Conservation (phyloP, 2,888 invertebrate genomes). For the Cerceris rybyensis region DNA sequence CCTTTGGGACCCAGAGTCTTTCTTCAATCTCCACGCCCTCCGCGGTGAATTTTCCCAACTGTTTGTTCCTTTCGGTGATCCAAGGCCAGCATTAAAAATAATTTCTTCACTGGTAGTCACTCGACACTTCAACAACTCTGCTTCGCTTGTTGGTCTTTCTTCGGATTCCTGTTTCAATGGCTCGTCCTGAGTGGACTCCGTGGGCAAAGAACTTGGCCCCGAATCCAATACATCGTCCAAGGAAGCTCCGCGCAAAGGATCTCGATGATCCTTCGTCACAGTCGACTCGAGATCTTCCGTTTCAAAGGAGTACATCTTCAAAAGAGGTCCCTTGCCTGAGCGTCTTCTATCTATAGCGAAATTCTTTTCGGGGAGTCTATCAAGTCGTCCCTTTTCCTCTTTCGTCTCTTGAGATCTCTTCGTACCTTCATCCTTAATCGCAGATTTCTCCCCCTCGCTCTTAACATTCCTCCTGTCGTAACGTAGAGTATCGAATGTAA, state of each 20-base stretch:
- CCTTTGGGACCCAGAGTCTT: slow-evolving; percentile 18
- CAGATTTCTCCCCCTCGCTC: slow-evolving; percentile 17
- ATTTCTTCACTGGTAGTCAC: slow-evolving; percentile 79
- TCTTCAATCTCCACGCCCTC: slow-evolving; percentile 53
- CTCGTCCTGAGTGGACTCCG: slow-evolving; percentile 56
- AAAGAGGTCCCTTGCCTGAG: slow-evolving; percentile 76
- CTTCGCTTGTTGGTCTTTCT: slow-evolving; percentile 59
- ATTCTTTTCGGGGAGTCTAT: background rate
- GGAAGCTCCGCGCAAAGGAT: slow-evolving; percentile 73
- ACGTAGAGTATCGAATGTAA: slow-evolving; percentile 72
- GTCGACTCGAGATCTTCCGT: slow-evolving; percentile 75
- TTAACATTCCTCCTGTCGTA: slow-evolving; percentile 12
- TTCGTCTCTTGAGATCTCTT: slow-evolving; percentile 21
- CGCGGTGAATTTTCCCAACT: slow-evolving; percentile 75
- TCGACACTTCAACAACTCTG: slow-evolving; percentile 76
- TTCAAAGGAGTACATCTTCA: slow-evolving; percentile 80
- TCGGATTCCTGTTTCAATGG: slow-evolving; percentile 47
- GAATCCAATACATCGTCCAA: slow-evolving; percentile 75
- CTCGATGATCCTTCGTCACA: slow-evolving; percentile 62
- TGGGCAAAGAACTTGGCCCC: slow-evolving; percentile 72
- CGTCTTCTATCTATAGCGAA: slow-evolving; percentile 60
- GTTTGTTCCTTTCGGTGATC: slow-evolving; percentile 65
- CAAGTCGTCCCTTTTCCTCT: slow-evolving; percentile 1
- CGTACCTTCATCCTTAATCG: slow-evolving; percentile 9
- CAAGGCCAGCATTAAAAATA: slow-evolving; percentile 66